Conservation (phyloP, 2,888 invertebrate species). For the Eurytoma adleriae region DNA sequence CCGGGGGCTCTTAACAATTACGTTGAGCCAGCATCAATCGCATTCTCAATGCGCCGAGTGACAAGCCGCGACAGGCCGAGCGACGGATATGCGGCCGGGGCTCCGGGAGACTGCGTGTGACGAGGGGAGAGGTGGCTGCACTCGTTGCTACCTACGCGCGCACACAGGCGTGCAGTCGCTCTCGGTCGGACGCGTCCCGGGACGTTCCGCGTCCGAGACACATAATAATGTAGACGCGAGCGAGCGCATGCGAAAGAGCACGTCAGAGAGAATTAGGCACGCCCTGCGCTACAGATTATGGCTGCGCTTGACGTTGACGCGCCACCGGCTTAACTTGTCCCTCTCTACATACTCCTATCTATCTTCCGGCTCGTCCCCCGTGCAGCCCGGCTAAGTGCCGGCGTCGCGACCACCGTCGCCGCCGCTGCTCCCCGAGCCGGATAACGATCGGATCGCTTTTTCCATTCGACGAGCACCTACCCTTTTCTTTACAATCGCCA, state of each 20-base stretch:
- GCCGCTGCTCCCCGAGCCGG: slow-evolving; percentile 30
- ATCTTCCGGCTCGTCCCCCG: background rate
- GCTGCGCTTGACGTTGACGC: slow-evolving; percentile 61
- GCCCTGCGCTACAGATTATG: slow-evolving; percentile 64
- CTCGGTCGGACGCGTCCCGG: slow-evolving; percentile 54
- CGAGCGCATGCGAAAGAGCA: slow-evolving; percentile 63
- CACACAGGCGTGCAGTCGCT: background rate
- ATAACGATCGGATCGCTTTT: slow-evolving; percentile 51
- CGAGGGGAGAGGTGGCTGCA: background rate
- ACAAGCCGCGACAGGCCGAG: slow-evolving; percentile 50
- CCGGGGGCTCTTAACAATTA: slow-evolving; percentile 49
- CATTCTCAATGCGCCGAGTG: slow-evolving; percentile 53
- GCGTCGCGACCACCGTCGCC: background rate
- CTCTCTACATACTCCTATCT: slow-evolving; percentile 5
- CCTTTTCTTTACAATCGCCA: background rate
- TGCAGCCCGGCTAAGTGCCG: background rate
- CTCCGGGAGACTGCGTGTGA: background rate
- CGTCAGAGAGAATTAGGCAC: slow-evolving; percentile 67
- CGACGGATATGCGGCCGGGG: slow-evolving; percentile 14
- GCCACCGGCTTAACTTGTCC: slow-evolving; percentile 56
- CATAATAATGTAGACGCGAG: slow-evolving; percentile 63
- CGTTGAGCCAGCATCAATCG: slow-evolving; percentile 50
- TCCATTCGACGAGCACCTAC: background rate
- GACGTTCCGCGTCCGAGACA: slow-evolving; percentile 54
- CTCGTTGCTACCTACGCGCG: background rate